Base-by-base conservation (phyloP, 1,140 invertebrate species). In the Trichonephila inaurata region DNA sequence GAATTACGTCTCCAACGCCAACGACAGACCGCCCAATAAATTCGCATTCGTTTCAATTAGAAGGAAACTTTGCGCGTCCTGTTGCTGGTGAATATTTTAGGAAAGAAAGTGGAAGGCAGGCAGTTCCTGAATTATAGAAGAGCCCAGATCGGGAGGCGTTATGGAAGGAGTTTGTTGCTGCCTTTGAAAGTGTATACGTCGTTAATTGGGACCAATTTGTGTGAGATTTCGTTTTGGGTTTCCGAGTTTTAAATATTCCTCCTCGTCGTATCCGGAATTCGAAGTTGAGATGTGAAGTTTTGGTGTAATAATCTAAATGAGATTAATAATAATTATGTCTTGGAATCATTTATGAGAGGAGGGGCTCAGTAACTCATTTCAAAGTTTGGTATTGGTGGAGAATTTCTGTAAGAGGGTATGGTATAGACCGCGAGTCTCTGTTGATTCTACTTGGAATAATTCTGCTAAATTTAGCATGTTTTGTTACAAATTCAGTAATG, bases 41-140 rank as follows among this genome's bases (percentile, higher is more conserved):
- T 92, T 85, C 90, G n/a, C 77, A 92, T 92, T 92, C 90, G 90
- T 92, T 92, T 92, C 90, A 92, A 92, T 92, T 92, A 92, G 33
- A 33, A 4, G 16, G 24, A 69, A 58, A 40, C 77, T 91, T 40
- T 40, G 87, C 64, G 64, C 44, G 51, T 18, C 90, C 81, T 85
- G 90, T 61, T 64, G 81, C 33, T 69, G 81, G 28, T 92, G 90
- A 92, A 92, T 92, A 92, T 92, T 92, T 92, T 85, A 92, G 60
- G 51, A 81, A 92, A 64, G 58, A 61, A 64, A 85, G 77, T 16
- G 18, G 33, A 60, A 77, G 82, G 40, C 51, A 51, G 24, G 77
- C 40, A 81, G 87, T 33, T 66, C 51, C 44, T 91, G 89, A 91
- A 91, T 91, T 82, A 91, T 91, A 60, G 69, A 91, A 12, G 24